These are phyloP conservation scores for Thymallus thymallus DNA, from an alignment of 2,113 vertebrate genomes.

Conservation along the genomic window DNA sequence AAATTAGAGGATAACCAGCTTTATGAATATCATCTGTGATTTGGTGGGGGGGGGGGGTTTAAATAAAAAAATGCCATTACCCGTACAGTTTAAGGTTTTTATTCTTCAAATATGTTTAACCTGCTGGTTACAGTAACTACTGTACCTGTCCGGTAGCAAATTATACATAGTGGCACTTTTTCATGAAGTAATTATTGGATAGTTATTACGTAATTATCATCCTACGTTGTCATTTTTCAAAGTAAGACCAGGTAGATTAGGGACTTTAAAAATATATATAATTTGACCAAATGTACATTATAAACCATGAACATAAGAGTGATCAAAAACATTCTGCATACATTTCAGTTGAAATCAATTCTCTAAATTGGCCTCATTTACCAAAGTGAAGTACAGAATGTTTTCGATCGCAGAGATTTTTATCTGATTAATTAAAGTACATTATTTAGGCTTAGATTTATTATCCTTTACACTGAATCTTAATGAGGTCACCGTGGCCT, in stretches of 20 bases:
- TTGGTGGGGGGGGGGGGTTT: no score
- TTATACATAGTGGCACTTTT: no score
- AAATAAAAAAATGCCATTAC: no score
- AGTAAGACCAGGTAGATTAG: neutral
- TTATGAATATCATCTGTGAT: no score
- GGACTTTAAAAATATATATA: constrained; percentile 3
- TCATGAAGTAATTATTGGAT: no score
- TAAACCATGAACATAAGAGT: constrained; percentile 11
- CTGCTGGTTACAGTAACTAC: no score
- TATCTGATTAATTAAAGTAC: constrained; percentile 68
- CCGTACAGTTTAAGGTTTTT: no score
- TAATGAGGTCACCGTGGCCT: constrained; percentile 48
- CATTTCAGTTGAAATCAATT: constrained; percentile 57
- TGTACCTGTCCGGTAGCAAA: no score
- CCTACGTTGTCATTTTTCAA: neutral
- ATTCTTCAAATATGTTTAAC: no score
- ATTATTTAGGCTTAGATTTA: constrained; percentile 64
- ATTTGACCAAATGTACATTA: constrained; percentile 12
- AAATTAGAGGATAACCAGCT: no score
- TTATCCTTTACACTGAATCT: constrained; percentile 56
- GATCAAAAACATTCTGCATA: constrained; percentile 50
- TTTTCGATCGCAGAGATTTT: constrained; percentile 51
- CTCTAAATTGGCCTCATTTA: constrained; percentile 73
- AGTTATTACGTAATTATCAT: no score
- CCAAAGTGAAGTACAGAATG: constrained; percentile 44